Conservation (phyloP, 1,140 invertebrate species). For the Delia radicum region DNA sequence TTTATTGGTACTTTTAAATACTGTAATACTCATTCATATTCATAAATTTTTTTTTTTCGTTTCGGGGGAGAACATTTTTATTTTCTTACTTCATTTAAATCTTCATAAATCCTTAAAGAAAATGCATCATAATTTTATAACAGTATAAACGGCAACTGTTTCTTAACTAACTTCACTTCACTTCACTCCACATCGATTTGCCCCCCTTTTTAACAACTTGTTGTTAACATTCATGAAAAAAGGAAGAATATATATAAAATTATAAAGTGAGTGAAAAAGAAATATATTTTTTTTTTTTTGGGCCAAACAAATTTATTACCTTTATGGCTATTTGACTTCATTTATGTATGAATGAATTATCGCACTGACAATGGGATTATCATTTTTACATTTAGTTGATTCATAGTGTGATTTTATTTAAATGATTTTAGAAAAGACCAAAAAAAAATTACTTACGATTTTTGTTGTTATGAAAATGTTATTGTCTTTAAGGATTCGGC, state of each 20-base stretch:
- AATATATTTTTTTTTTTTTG: too few species aligned
- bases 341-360: slow-evolving; percentile 25
- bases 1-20: slow-evolving; percentile 12
- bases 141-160: too few species aligned
- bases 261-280: too few species aligned
- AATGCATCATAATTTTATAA: slow-evolving; percentile 6
- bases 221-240: neutral
- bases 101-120: slow-evolving; percentile 22
- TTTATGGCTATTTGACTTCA: slow-evolving; percentile 1
- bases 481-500: neutral
- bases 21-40: neutral
- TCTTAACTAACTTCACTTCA: neutral
- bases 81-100: neutral
- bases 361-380: slow-evolving; percentile 25
- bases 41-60: neutral
- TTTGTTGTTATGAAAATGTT: neutral
- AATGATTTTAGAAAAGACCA: neutral
- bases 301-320: neutral
- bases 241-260: neutral
- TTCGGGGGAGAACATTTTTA: neutral
- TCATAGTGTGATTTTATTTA: neutral
- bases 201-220: neutral
- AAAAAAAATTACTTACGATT: neutral
- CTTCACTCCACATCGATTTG: neutral
- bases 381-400: slow-evolving; percentile 22